A percentile compares a stretch with the other conserved stretches of the same genome.
These are phyloP conservation scores for Ploceus nigricollis DNA, from an alignment of 2,113 vertebrate species.

Conservation along the genomic window DNA sequence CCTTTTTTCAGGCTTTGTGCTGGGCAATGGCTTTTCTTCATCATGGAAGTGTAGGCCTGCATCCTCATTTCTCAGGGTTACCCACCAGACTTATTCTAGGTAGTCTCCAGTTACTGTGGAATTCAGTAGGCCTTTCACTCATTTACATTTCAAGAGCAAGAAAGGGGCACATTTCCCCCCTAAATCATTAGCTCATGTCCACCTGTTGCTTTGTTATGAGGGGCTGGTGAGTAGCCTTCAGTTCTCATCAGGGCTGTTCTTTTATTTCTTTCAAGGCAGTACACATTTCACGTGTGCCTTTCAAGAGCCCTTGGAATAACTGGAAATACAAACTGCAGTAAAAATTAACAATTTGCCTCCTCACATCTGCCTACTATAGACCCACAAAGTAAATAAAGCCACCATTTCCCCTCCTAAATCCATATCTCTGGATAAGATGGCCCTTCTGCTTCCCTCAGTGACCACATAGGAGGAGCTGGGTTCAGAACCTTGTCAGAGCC, in stretches of 20 bases:
- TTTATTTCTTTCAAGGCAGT: background rate
- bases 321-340: background rate
- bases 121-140: background rate
- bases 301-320: background rate
- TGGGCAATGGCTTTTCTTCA: background rate
- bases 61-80: background rate
- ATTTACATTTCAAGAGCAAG: background rate
- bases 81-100: background rate
- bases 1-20: background rate
- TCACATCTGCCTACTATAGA: rapidly evolving
- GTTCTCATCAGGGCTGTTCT: background rate
- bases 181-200: background rate
- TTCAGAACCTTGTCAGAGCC: background rate
- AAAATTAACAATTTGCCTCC: background rate
- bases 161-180: rapidly evolving
- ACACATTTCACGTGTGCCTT: background rate
- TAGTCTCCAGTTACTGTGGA: background rate
- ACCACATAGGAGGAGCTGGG: background rate
- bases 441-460: background rate
- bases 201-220: background rate
- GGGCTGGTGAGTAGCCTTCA: background rate
- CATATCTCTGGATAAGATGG: background rate
- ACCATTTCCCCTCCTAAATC: background rate
- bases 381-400: background rate
- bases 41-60: background rate